These are phyloP conservation scores for Fopius arisanus DNA, from an alignment of 1,140 invertebrate genomes.

Conservation along the genomic window DNA sequence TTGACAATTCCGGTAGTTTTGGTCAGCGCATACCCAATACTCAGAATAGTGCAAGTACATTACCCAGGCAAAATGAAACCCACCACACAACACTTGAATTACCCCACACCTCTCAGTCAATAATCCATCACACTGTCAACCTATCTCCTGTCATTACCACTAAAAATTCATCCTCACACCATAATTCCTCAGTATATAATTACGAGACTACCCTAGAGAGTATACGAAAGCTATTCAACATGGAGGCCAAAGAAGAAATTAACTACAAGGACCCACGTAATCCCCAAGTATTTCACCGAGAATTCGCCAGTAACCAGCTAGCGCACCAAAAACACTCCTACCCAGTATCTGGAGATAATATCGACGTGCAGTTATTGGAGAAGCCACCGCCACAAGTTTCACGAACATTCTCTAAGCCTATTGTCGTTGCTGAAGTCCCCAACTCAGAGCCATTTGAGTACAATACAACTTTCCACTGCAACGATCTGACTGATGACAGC, in stretches of 20 bases:
- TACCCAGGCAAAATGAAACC: background rate
- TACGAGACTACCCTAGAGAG: background rate
- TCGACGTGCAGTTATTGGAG: background rate
- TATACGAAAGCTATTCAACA: background rate
- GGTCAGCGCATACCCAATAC: conserved; percentile 34
- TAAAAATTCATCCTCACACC: background rate
- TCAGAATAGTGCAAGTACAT: background rate
- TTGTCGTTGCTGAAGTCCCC: conserved; percentile 51
- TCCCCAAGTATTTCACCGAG: background rate
- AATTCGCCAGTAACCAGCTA: background rate
- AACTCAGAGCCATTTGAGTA: conserved; percentile 37
- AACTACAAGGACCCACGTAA: background rate
- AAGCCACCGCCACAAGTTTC: conserved; percentile 16
- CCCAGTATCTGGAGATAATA: background rate
- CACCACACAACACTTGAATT: background rate
- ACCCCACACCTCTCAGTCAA: background rate
- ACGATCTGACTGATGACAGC: conserved; percentile 22
- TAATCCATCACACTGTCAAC: background rate
- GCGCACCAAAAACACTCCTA: background rate
- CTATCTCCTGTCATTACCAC: background rate
- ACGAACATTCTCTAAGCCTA: conserved; percentile 50
- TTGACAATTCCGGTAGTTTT: conserved; percentile 38
- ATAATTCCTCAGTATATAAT: background rate
- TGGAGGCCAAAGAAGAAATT: background rate
- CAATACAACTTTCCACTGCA: conserved; percentile 42